phyloP scores from a whole-genome alignment of 2,888 invertebrate species.

The Drosophila stalkeri region DNA sequence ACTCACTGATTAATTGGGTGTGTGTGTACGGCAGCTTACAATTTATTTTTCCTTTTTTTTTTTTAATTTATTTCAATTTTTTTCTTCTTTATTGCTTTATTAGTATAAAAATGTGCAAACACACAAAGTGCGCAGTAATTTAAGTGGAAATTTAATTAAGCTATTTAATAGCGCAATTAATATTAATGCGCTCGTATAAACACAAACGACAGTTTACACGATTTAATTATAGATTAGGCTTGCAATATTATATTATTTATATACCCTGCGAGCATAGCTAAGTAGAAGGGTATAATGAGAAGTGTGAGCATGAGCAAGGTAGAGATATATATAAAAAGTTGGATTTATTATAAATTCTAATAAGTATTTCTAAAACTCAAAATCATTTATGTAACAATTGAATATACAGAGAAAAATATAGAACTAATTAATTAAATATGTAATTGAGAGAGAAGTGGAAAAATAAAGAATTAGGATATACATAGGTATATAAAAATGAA shows the following conservation, averaged over 20 bases:
- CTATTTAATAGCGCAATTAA: constrained; percentile 69
- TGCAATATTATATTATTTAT: constrained; percentile 2
- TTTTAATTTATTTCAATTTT: neutral
- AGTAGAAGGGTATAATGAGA: neutral
- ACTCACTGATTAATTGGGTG: constrained; percentile 51
- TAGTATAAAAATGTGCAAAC: constrained; percentile 1
- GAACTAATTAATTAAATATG: no score
- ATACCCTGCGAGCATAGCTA: constrained; percentile 1
- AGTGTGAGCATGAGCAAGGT: no score
- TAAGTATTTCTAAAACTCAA: no score
- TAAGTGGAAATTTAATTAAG: constrained; percentile 77
- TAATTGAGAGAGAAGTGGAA: no score
- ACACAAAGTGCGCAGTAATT: constrained; percentile 46
- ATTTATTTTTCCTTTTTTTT: constrained; percentile 3
- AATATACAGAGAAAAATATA: no score
- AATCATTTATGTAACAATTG: no score
- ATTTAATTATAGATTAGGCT: constrained; percentile 77
- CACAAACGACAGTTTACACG: constrained; percentile 57
- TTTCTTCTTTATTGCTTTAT: neutral
- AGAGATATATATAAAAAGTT: neutral
- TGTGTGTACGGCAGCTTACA: constrained; percentile 37
- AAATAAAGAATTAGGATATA: no score
- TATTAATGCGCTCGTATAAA: constrained; percentile 70
- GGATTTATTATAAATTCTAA: no score
- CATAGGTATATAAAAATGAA: no score